A percentile compares a stretch with the other conserved stretches of the same genome.
phyloP scores from a whole-genome alignment of 2,888 invertebrate genomes.

The Rhogogaster chlorosoma region DNA sequence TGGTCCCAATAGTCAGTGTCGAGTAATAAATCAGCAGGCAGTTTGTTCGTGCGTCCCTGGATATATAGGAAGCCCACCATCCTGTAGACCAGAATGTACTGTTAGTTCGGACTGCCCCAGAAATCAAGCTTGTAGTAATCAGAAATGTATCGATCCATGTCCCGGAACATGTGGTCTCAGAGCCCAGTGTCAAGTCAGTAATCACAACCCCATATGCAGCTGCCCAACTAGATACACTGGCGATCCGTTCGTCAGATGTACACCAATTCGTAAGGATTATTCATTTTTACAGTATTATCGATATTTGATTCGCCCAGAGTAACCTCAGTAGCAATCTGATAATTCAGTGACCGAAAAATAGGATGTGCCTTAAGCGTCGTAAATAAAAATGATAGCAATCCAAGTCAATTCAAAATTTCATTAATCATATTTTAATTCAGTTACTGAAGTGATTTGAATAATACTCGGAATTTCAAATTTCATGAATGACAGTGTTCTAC shows the following conservation, averaged over 20 bases:
- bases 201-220: conserved; percentile 88
- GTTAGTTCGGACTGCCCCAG: conserved; percentile 87
- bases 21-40: conserved; percentile 84
- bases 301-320: neutral
- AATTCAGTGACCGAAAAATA: neutral
- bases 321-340: neutral
- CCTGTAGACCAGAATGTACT: conserved; percentile 87
- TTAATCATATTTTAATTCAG: neutral
- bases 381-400: neutral
- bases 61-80: conserved; percentile 86
- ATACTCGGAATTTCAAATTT: neutral
- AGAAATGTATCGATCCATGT: conserved; percentile 89
- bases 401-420: neutral
- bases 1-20: conserved; percentile 87
- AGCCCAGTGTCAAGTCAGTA: conserved; percentile 85
- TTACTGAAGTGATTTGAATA: neutral
- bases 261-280: conserved; percentile 80
- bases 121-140: conserved; percentile 87
- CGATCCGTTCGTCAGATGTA: conserved; percentile 86
- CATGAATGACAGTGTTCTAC: neutral
- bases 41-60: conserved; percentile 87
- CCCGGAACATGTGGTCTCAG: conserved; percentile 86
- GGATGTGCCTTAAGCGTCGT: neutral
- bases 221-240: conserved; percentile 85
- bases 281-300: neutral